Evolutionary conservation across 2,888 invertebrate genomes (phyloP).

Genomic region (Matsumyia berberina): DNA sequence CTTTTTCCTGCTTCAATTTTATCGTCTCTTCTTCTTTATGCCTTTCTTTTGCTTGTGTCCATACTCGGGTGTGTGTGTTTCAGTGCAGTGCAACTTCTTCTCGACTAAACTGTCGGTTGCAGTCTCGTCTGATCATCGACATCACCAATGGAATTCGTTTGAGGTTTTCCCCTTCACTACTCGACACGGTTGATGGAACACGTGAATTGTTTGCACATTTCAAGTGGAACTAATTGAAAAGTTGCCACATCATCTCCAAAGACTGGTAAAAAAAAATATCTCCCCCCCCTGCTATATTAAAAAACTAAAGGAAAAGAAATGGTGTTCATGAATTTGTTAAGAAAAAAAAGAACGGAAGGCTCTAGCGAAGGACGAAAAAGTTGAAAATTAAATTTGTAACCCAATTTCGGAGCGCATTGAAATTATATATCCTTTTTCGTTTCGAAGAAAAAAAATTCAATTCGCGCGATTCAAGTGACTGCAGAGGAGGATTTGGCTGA

Average conservation of each 20-base stretch:
- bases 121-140: not conserved
- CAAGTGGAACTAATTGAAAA: conserved; percentile 70
- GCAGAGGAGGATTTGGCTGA: conserved; percentile 6
- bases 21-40: not conserved
- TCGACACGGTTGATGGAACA: conserved; percentile 29
- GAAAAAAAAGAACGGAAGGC: not conserved
- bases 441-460: conserved; percentile 58
- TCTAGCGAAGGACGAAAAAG: conserved; percentile 1
- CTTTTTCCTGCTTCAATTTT: not conserved
- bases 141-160: conserved; percentile 14
- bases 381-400: conserved; percentile 66
- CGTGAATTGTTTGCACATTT: conserved; percentile 65
- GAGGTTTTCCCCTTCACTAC: conserved; percentile 2
- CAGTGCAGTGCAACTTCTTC: conserved; percentile 19
- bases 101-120: not conserved
- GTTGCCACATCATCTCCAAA: conserved; percentile 49
- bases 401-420: conserved; percentile 56
- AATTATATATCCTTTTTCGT: conserved; percentile 63
- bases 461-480: conserved; percentile 61
- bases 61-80: not conserved
- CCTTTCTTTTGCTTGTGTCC: not conserved
- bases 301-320: not conserved
- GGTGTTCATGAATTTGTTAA: conserved; percentile 22
- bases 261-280: conserved; percentile 12
- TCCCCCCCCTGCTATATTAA: not conserved